Evolutionary conservation across 2,888 invertebrate genomes (phyloP), one percentile per base, ranked within the genome.

Genomic region (Agonopterix heracliana): DNA sequence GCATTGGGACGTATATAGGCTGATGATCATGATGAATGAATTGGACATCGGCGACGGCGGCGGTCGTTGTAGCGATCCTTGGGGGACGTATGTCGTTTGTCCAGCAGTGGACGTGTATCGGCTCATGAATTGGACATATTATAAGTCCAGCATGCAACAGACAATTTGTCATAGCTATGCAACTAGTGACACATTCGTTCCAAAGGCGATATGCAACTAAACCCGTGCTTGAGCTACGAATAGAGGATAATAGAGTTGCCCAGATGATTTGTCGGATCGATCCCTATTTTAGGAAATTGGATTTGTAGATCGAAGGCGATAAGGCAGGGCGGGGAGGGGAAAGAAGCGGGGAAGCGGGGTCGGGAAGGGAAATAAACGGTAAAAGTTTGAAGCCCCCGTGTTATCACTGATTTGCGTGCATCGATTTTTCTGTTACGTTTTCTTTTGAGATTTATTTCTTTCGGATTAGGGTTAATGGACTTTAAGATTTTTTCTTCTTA

Each of bases 211-310:
- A 26, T 26, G 26, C 26, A 7, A 26, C 5, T 26, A 26, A 26
- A 26, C 26, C 7, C 26, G 26, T 26, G 26, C 26, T 38, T n/a
- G 38, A 47, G 49, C 50, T 45, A 44, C 42, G 43, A 50, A 51
- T 44, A 50, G 47, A 50, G 64, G 62, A 80, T 84, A 82, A 84
- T 81, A 78, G 81, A 84, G 79, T 81, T 72, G 75, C 73, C 78
- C 81, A 81, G 82, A 89, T 89, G 89, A 89, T 89, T 89, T 89
- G 89, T 88, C 84, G 85, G 82, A 89, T 89, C 85, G 82, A 85
- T 83, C 81, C 26, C 89, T 88, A 88, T 87, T 89, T 88, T 83
- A 78, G 88, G 88, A 89, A 88, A 89, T 89, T 89, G 89, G 89
- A 89, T 89, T 87, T 89, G 88, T 87, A 87, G 89, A 89, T 89